Conservation (phyloP, 2,888 invertebrate genomes). For the Pyrocoelia pectoralis region DNA sequence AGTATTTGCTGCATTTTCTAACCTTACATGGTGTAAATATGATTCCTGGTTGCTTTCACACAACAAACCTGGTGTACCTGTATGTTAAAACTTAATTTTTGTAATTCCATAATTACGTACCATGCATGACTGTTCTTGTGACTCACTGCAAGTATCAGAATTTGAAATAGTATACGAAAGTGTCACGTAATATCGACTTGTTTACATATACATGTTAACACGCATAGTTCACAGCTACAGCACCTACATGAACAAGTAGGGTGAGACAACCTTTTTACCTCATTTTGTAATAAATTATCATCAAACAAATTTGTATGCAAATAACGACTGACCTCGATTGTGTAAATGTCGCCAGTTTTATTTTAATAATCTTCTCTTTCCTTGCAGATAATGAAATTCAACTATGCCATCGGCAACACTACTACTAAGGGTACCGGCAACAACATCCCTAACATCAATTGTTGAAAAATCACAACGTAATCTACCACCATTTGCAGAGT, state of each 20-base stretch:
- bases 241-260: slow-evolving; percentile 27
- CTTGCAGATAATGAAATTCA: slow-evolving; percentile 56
- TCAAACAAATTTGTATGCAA: too few relatives aligned
- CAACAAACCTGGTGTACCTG: too few relatives aligned
- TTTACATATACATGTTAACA: slow-evolving; percentile 15
- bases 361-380: not conserved
- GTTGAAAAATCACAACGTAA: slow-evolving; percentile 54
- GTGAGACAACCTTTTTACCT: slow-evolving; percentile 26
- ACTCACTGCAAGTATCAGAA: not conserved
- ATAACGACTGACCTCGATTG: too few relatives aligned
- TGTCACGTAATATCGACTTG: too few relatives aligned
- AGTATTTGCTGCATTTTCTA: too few relatives aligned
- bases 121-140: not conserved
- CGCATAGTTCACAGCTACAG: slow-evolving; percentile 25
- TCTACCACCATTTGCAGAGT: slow-evolving; percentile 48
- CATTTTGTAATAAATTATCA: too few relatives aligned
- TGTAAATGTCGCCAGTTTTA: not conserved
- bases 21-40: too few relatives aligned
- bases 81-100: too few relatives aligned
- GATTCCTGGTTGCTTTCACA: too few relatives aligned
- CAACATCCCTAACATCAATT: slow-evolving; percentile 52
- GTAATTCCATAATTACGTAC: too few relatives aligned
- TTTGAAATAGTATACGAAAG: slow-evolving; percentile 14
- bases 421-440: slow-evolving; percentile 54
- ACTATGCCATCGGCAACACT: slow-evolving; percentile 55